Evolutionary conservation across 2,888 invertebrate species (phyloP).

Genomic region (Petrolisthes manimaculis): DNA sequence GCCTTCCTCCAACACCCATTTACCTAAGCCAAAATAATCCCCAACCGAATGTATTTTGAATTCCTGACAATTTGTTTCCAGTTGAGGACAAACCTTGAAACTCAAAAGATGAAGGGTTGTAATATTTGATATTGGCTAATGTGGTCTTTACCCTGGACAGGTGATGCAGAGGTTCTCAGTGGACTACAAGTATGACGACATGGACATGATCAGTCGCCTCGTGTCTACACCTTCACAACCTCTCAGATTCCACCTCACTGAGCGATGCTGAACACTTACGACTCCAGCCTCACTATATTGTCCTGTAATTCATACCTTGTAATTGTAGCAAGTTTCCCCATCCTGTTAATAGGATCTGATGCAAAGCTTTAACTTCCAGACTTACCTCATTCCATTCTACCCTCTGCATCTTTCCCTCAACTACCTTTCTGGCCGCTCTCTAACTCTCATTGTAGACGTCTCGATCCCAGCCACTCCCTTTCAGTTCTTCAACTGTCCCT

Average conservation of each 20-base stretch:
- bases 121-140: not conserved
- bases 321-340: no score
- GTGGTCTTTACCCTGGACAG: not conserved
- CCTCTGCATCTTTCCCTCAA: no score
- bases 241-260: constrained; percentile 22
- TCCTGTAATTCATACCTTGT: no score
- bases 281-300: not conserved
- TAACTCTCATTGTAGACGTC: no score
- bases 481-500: no score
- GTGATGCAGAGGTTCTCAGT: constrained; percentile 35
- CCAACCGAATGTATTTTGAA: not conserved
- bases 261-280: not conserved
- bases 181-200: constrained; percentile 33
- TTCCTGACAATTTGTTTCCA: no score
- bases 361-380: no score
- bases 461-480: no score
- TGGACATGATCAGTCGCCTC: constrained; percentile 16
- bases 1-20: not conserved
- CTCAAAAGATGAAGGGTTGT: not conserved
- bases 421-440: no score
- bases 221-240: constrained; percentile 11
- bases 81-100: not conserved
- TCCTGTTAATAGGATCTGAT: no score
- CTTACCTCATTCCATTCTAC: no score
- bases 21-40: not conserved